Evolutionary conservation across 2,888 invertebrate species (phyloP).

Genomic region (Apamea epomidion): DNA sequence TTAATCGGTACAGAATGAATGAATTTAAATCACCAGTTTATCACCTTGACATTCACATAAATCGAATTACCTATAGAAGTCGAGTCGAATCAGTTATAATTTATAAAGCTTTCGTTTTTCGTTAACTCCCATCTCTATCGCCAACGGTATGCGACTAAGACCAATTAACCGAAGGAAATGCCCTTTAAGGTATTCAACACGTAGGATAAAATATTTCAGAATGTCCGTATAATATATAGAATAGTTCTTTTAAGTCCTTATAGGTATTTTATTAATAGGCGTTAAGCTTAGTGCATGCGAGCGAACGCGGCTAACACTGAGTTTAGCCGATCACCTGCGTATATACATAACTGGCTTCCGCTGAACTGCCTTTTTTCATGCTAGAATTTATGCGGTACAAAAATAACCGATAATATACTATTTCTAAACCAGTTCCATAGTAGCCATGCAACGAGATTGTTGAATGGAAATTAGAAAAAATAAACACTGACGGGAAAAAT

Average conservation of each 20-base stretch:
- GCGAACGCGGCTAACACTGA: slow-evolving; percentile 45
- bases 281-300: slow-evolving; percentile 54
- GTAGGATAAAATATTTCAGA: slow-evolving; percentile 73
- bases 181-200: slow-evolving; percentile 75
- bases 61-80: slow-evolving; percentile 13
- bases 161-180: slow-evolving; percentile 78
- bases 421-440: slow-evolving; percentile 62
- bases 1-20: neutral
- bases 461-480: slow-evolving; percentile 63
- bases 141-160: slow-evolving; percentile 63
- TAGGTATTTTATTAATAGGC: slow-evolving; percentile 66
- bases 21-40: slow-evolving; percentile 11
- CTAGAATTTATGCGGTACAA: slow-evolving; percentile 56
- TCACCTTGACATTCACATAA: slow-evolving; percentile 44
- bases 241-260: slow-evolving; percentile 65
- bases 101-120: slow-evolving; percentile 20
- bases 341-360: slow-evolving; percentile 62
- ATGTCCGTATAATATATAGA: slow-evolving; percentile 64
- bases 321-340: slow-evolving; percentile 62
- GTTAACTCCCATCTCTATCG: slow-evolving; percentile 58
- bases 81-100: slow-evolving; percentile 17
- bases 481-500: slow-evolving; percentile 37
- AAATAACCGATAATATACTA: slow-evolving; percentile 64
- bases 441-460: slow-evolving; percentile 50
- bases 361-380: slow-evolving; percentile 54